phyloP scores from a whole-genome alignment of 1,140 invertebrate genomes.

The Trichoplusia ni region DNA sequence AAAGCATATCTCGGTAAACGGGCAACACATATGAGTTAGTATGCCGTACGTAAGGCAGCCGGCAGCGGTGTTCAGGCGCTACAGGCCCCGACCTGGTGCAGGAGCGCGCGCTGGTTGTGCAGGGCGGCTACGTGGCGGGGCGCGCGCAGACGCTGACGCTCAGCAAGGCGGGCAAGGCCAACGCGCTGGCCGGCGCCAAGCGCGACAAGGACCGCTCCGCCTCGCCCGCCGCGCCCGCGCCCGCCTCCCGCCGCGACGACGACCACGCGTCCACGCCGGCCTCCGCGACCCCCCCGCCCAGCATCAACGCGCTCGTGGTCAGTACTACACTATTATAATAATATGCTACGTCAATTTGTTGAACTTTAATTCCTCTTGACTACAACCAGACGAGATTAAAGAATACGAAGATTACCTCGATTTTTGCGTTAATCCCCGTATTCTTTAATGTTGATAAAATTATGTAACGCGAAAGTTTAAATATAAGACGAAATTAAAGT shows the following conservation, averaged over 20 bases:
- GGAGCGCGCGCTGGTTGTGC: constrained; percentile 84
- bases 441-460: too few relatives aligned
- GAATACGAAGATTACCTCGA: too few relatives aligned
- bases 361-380: too few relatives aligned
- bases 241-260: constrained; percentile 40
- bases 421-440: too few relatives aligned
- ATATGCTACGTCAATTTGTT: constrained; percentile 2
- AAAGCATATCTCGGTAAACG: too few relatives aligned
- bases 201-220: constrained; percentile 55
- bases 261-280: constrained; percentile 49
- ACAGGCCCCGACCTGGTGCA: constrained; percentile 69
- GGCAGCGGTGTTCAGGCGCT: constrained; percentile 55
- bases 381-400: too few relatives aligned
- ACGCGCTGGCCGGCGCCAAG: constrained; percentile 83
- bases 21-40: background rate
- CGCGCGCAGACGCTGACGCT: constrained; percentile 82
- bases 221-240: constrained; percentile 52
- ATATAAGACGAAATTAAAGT: too few relatives aligned
- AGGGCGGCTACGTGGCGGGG: constrained; percentile 83
- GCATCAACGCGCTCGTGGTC: constrained; percentile 48
- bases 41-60: constrained; percentile 38
- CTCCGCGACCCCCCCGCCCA: constrained; percentile 55
- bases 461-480: too few relatives aligned
- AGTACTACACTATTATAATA: constrained; percentile 29
- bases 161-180: constrained; percentile 86